phyloP scores from a whole-genome alignment of 2,888 invertebrate species.

The Lasioglossum leucozonium region DNA sequence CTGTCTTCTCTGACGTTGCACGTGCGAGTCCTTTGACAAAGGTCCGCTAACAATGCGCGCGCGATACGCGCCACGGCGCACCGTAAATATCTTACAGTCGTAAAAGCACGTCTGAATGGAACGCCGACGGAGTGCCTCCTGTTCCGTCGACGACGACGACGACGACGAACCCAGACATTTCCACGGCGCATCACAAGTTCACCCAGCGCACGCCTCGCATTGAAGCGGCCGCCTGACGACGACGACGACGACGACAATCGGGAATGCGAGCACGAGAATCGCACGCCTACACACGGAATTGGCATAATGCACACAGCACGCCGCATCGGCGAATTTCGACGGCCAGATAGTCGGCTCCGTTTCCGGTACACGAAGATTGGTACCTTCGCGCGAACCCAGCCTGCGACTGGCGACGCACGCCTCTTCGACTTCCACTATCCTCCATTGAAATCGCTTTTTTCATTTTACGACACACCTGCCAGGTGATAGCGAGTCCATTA shows the following conservation, averaged over 20 bases:
- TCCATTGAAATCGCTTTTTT: background rate
- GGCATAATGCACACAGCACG: constrained; percentile 9
- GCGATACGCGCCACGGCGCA: constrained; percentile 12
- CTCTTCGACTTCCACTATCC: background rate
- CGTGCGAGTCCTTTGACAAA: constrained; percentile 33
- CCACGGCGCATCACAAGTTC: constrained; percentile 32
- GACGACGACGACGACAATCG: constrained; percentile 21
- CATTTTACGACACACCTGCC: background rate
- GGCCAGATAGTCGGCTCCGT: background rate
- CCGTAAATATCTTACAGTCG: constrained; percentile 47
- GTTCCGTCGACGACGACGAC: background rate
- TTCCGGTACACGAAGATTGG: constrained; percentile 14
- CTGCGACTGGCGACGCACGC: background rate
- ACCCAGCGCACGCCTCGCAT: background rate
- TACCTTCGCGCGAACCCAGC: background rate
- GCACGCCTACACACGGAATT: background rate
- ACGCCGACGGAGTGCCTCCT: background rate
- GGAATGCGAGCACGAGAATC: background rate
- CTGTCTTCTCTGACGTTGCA: background rate
- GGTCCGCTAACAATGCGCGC: constrained; percentile 19
- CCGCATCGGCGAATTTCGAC: constrained; percentile 6
- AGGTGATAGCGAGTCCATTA: background rate
- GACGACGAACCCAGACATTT: constrained; percentile 21
- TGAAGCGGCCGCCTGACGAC: constrained; percentile 8
- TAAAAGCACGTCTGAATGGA: constrained; percentile 26